Evolutionary conservation across 1,140 invertebrate genomes (phyloP), one percentile per base, ranked within the genome.

Genomic region (Drosophila fuyamai): DNA sequence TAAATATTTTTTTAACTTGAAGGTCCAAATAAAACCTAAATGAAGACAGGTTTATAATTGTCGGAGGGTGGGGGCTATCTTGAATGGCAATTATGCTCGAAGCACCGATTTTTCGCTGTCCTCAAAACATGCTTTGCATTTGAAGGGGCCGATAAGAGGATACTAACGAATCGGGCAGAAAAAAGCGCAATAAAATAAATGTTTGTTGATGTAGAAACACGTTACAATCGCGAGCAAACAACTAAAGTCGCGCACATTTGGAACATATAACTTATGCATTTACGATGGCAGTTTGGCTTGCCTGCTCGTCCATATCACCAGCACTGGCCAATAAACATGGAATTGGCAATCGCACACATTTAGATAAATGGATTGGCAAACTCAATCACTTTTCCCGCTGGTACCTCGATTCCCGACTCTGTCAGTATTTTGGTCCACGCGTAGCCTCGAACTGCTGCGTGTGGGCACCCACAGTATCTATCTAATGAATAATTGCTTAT

Each of bases 401-500:
- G 9, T 27, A 32, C 29, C 14, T 44, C 14, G 14, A 10, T 44
- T 44, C 1, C n/a, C 56, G 51, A 29, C n/a, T 32, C 40, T n/a
- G 46, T 62, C 59, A 41, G 36, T 62, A 59, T 59, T 59, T 60
- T 50, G 60, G 55, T 60, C 27, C 32, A 63, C 60, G 60, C 60
- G 40, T 32, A 60, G 36, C 60, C 60, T 43, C 60, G 55, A 55
- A 63, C 60, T 63, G 55, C 60, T 62, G 62, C 46, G 46, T 48
- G 46, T 23, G 46, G 27, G 48, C 48, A 32, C 13, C 48, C 48
- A 50, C 48, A 50, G 48, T 66, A 35, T 66, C 63, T 66, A 66
- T 46, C 59, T 48, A 65, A 65, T 63, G 60, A 66, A 66, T 66
- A 27, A 48, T 48, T 47, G 16, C 44, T 50, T 13, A 66, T 57